A percentile compares a stretch with the other conserved stretches of the same genome.
Evolutionary conservation across 2,113 vertebrate genomes (phyloP).

Genomic region (Anhinga rufa): DNA sequence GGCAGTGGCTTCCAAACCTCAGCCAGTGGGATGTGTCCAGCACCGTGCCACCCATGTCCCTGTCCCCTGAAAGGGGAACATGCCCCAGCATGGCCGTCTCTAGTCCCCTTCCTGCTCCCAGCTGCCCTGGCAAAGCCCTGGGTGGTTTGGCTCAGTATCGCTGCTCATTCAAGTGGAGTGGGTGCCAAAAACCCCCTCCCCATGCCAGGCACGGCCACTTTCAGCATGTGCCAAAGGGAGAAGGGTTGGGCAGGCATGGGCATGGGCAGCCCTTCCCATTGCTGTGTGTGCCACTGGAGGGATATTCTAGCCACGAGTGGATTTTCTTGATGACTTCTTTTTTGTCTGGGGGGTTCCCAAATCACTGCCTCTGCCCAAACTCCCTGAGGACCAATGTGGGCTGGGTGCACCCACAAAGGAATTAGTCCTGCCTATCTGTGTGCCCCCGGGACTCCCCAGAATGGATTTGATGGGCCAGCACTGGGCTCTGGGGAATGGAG

Average conservation of each 20-base stretch:
- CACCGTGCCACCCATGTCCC: rapidly evolving
- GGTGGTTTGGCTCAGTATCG: not conserved
- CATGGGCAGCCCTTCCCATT: not conserved
- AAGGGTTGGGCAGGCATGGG: not conserved
- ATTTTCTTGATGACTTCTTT: not conserved
- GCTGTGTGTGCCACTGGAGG: not conserved
- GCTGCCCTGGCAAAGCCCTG: not conserved
- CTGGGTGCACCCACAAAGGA: rapidly evolving
- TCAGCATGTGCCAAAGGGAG: rapidly evolving
- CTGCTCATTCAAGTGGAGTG: rapidly evolving
- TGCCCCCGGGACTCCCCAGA: not conserved
- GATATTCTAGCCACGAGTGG: not conserved
- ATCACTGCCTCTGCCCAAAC: not conserved
- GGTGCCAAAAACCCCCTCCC: not conserved
- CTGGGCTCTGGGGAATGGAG: not conserved
- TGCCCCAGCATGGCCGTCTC: rapidly evolving
- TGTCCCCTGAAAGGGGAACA: not conserved
- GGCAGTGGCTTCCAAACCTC: rapidly evolving
- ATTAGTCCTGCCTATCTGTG: not conserved
- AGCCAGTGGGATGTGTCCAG: not conserved
- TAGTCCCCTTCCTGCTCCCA: not conserved
- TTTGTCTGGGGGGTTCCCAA: not conserved
- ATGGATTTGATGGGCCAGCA: not conserved
- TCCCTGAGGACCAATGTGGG: rapidly evolving
- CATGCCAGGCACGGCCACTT: rapidly evolving